phyloP scores from a whole-genome alignment of 1,140 invertebrate genomes.

The Campoletis sonorensis region DNA sequence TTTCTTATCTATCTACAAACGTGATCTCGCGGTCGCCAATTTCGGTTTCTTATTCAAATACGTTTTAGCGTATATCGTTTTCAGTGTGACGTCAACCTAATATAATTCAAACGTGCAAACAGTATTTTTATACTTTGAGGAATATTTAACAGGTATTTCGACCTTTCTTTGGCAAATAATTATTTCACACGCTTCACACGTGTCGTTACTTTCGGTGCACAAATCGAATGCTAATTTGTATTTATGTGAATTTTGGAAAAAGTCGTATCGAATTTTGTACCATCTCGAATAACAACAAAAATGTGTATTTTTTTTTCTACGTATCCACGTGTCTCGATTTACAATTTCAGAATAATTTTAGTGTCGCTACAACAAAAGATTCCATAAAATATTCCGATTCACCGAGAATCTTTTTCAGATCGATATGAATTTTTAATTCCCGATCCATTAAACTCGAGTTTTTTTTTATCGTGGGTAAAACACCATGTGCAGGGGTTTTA shows the following conservation, averaged over 20 bases:
- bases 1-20: not conserved
- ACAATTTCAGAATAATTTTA: no score
- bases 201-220: not conserved
- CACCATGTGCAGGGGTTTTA: not conserved
- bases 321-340: no score
- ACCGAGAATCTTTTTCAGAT: not conserved
- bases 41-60: not conserved
- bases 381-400: no score
- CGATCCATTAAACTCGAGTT: not conserved
- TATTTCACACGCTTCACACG: not conserved
- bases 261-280: no score
- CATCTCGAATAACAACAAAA: no score
- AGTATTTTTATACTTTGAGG: not conserved
- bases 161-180: not conserved
- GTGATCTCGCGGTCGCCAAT: not conserved
- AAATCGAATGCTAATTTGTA: not conserved
- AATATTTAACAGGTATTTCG: not conserved
- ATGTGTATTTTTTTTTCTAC: no score
- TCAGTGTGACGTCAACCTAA: not conserved
- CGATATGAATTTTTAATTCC: not conserved
- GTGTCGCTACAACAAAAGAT: no score
- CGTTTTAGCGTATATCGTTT: not conserved
- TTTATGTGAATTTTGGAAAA: not conserved
- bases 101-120: not conserved
- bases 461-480: conserved; percentile 11